Evolutionary conservation across 2,113 vertebrate species (phyloP).

Genomic region (Mellivora capensis): DNA sequence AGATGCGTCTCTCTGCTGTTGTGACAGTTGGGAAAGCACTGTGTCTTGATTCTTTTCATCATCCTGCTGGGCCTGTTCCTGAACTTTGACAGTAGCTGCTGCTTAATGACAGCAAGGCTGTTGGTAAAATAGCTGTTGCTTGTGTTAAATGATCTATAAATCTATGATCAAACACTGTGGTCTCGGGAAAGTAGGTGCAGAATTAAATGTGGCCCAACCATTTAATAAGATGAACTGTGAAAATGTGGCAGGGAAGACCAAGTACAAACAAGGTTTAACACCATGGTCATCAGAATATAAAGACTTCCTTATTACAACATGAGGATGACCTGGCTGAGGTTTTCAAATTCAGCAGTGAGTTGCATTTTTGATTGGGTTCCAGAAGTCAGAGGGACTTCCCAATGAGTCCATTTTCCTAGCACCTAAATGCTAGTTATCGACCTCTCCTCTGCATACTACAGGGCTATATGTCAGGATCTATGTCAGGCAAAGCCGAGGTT

Average conservation of each 20-base stretch:
- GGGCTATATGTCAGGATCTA: not conserved
- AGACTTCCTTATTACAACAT: not conserved
- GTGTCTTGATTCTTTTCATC: slow-evolving; percentile 59
- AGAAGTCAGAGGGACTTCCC: slow-evolving; percentile 43
- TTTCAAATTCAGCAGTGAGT: slow-evolving; percentile 41
- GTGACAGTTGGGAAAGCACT: slow-evolving; percentile 45
- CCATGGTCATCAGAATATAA: slow-evolving; percentile 27
- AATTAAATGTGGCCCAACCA: slow-evolving; percentile 61
- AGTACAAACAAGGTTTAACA: slow-evolving; percentile 1
- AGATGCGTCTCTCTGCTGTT: slow-evolving; percentile 39
- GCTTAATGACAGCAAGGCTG: slow-evolving; percentile 69
- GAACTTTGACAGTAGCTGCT: slow-evolving; percentile 58
- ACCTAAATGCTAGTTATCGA: not conserved
- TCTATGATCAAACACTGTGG: slow-evolving; percentile 64
- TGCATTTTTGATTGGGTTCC: slow-evolving; percentile 31
- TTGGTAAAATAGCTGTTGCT: slow-evolving; percentile 46
- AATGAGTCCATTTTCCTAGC: not conserved
- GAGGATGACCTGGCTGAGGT: not conserved
- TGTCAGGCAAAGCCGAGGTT: not conserved
- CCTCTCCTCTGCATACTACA: not conserved
- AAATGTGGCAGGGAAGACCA: slow-evolving; percentile 27
- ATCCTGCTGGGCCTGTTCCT: slow-evolving; percentile 52
- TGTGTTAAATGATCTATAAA: slow-evolving; percentile 75
- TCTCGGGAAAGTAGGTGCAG: slow-evolving; percentile 58
- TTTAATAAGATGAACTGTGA: slow-evolving; percentile 51